Conservation (phyloP, 2,113 vertebrate genomes). For the Diadophis punctatus region DNA sequence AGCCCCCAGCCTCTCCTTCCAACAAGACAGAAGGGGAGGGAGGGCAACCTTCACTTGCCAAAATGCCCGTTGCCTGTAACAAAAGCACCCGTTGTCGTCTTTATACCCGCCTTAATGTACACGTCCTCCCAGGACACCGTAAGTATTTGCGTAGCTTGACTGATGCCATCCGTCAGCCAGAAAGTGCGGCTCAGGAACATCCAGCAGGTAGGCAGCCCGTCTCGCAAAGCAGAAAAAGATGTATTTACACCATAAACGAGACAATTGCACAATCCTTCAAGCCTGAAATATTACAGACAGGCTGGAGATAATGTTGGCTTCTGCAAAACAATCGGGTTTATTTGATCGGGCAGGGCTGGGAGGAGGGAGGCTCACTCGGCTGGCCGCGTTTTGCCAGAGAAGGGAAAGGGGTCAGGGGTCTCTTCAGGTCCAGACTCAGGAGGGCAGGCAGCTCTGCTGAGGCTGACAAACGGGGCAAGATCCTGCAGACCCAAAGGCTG, state of each 20-base stretch:
- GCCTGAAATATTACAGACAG: rapidly evolving
- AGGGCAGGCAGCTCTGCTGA: not conserved
- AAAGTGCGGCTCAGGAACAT: conserved; percentile 1
- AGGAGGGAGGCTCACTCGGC: not conserved
- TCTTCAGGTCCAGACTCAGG: not conserved
- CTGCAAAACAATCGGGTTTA: not conserved
- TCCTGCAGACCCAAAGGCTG: not conserved
- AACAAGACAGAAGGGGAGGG: not conserved
- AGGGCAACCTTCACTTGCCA: not conserved
- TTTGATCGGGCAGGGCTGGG: not conserved
- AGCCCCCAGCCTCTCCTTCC: not conserved
- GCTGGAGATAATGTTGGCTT: not conserved
- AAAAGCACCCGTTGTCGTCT: not conserved
- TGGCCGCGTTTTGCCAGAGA: not conserved
- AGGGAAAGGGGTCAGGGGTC: rapidly evolving
- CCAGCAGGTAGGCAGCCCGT: not conserved
- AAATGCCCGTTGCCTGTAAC: not conserved
- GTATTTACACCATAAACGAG: rapidly evolving
- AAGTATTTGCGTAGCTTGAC: not conserved
- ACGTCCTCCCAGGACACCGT: not conserved
- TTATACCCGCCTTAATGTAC: not conserved
- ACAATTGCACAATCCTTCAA: not conserved
- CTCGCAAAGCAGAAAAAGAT: not conserved
- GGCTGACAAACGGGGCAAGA: not conserved
- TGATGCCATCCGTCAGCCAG: not conserved